These are phyloP conservation scores for Vidua chalybeata DNA, from an alignment of 2,113 vertebrate genomes.

Conservation along the genomic window DNA sequence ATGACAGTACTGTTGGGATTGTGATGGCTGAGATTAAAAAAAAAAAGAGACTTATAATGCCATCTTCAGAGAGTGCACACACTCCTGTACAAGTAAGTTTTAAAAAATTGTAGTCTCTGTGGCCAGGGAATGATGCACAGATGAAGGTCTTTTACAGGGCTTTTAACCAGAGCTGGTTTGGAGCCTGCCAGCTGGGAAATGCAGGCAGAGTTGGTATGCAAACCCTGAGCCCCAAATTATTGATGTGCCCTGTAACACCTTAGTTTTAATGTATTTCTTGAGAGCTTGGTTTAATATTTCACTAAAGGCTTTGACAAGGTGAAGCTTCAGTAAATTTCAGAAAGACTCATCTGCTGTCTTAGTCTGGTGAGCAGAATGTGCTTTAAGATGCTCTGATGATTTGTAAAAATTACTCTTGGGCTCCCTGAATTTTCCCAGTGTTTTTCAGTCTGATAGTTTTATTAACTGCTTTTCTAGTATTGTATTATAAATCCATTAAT, in stretches of 20 bases:
- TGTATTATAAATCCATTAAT: not conserved
- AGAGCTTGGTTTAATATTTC: constrained; percentile 13
- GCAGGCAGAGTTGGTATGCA: not conserved
- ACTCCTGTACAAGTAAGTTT: not conserved
- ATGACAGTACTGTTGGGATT: not conserved
- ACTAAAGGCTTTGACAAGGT: not conserved
- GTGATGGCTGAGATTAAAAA: not conserved
- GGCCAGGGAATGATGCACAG: not conserved
- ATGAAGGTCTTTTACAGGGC: not conserved
- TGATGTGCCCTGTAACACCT: not conserved
- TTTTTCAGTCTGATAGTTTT: not conserved
- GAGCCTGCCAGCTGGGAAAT: not conserved
- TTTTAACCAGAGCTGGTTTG: not conserved
- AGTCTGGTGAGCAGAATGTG: not conserved
- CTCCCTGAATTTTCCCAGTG: not conserved
- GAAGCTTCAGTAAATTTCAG: not conserved
- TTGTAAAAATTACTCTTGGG: not conserved
- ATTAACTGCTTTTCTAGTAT: not conserved
- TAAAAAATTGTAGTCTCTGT: not conserved
- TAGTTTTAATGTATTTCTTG: not conserved
- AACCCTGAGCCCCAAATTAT: not conserved
- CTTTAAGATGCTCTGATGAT: not conserved
- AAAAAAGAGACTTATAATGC: not conserved
- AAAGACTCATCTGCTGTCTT: not conserved
- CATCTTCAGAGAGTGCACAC: not conserved